Percentiles rank a stretch among this genome's conserved stretches.
These are phyloP conservation scores for Panthera tigris DNA, from an alignment of 2,113 vertebrate species.

Conservation along the genomic window DNA sequence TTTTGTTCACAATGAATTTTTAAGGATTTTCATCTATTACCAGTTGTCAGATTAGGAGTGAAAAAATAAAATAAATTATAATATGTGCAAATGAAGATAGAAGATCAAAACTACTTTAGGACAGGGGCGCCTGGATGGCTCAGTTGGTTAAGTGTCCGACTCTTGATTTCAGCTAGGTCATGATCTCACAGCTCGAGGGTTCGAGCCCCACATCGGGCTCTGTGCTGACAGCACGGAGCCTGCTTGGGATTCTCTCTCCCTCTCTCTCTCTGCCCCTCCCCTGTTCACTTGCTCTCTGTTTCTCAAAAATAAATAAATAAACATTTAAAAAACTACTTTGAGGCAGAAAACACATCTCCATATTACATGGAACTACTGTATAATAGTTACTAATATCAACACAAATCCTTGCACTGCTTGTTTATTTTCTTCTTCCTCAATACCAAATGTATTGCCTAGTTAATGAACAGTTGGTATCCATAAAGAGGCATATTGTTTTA, in stretches of 20 bases:
- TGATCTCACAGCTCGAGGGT: too few species aligned
- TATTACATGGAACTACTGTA: not conserved
- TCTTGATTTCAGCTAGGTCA: too few species aligned
- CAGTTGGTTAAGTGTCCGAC: too few species aligned
- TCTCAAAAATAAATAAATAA: too few species aligned
- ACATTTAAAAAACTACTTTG: not conserved
- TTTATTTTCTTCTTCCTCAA: constrained; percentile 4
- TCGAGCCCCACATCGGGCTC: too few species aligned
- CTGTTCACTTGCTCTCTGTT: too few species aligned
- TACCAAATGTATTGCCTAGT: not conserved
- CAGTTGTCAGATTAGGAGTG: not conserved
- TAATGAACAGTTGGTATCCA: constrained; percentile 10
- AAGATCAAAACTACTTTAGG: constrained; percentile 22
- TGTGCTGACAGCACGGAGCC: too few species aligned
- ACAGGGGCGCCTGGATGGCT: not conserved
- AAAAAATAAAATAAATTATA: constrained; percentile 9
- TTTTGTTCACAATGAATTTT: not conserved
- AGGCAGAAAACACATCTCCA: not conserved
- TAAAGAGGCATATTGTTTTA: not conserved
- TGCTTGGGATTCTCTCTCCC: too few species aligned
- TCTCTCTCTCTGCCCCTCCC: too few species aligned
- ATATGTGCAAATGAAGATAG: not conserved
- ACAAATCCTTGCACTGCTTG: not conserved
- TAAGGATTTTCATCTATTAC: not conserved
- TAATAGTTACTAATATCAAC: not conserved